A percentile compares a stretch with the other conserved stretches of the same genome.
These are phyloP conservation scores for Epicampocera succincta DNA, from an alignment of 2,888 invertebrate species.

Conservation along the genomic window DNA sequence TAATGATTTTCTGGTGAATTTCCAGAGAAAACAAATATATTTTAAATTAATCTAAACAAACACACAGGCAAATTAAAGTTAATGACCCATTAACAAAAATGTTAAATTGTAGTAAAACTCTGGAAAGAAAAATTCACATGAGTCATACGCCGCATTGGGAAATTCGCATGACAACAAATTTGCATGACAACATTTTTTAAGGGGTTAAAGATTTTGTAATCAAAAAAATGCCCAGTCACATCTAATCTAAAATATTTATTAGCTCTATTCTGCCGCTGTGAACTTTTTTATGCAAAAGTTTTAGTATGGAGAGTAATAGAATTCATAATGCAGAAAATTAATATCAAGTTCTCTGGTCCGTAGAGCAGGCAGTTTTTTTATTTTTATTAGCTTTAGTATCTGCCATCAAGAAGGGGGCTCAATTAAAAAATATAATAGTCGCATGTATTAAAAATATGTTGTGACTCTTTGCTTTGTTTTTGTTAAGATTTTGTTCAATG, in stretches of 20 bases:
- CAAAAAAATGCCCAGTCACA: no score
- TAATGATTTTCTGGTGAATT: constrained; percentile 43
- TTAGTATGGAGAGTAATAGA: no score
- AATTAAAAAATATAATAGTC: not conserved
- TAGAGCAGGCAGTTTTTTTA: not conserved
- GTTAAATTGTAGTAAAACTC: not conserved
- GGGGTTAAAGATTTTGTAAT: not conserved
- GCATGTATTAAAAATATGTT: no score
- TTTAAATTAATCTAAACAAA: constrained; percentile 27
- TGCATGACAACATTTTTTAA: not conserved
- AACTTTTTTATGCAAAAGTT: no score
- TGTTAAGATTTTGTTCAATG: constrained; percentile 33
- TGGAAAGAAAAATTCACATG: constrained; percentile 12
- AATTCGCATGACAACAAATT: constrained; percentile 2
- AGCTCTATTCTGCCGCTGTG: no score
- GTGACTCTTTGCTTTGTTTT: constrained; percentile 34
- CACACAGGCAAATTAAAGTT: constrained; percentile 29
- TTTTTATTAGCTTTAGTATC: constrained; percentile 19
- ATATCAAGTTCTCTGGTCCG: constrained; percentile 3
- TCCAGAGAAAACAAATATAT: not conserved
- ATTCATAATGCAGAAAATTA: not conserved
- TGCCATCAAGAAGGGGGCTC: constrained; percentile 24
- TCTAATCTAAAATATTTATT: no score
- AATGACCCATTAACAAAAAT: constrained; percentile 42
- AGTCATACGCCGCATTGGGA: constrained; percentile 43